Base-by-base conservation (phyloP, 2,113 vertebrate genomes). In the Leptocoma aspasia region DNA sequence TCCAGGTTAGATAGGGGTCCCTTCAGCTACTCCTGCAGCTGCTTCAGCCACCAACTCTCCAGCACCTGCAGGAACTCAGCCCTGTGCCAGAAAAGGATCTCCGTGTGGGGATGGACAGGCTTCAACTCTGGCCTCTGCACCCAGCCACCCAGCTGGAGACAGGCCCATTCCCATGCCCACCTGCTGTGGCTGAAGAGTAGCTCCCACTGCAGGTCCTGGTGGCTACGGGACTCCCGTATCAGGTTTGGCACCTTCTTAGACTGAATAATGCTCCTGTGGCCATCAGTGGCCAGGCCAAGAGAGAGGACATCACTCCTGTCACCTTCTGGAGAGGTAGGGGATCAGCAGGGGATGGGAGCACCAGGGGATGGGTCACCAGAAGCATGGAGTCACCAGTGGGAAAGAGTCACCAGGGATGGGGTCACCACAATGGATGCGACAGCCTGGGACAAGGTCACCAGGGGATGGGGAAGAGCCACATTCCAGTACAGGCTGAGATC, bases 181-280 rank as follows among this genome's bases (percentile, higher is more conserved):
- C 97, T 97, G 94, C 98, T 99, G 75, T 98, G 98, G 86, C 96
- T 98, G 70, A 98, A 98, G 66, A 98, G 85, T 80, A 99, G 97
- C 92, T 99, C 98, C 20, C 96, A 90, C 85, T 98, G 98, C 78
- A 98, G 96, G 76, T 98, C 97, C 76, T 94, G 94, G 79, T 98
- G 97, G 73, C 92, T 98, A 11, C 84, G 92, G 10, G 84, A 87
- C 44, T 98, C 98, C n/a, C 28, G 24, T 5, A 96, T 82, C 0
- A 91, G 97, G 70, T 98, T 97, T 26, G 97, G 97, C 69, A 98
- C 86, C 76, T 97, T 98, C 75, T 90, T 95, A 65, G 96, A 90
- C n/a, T 94, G 96, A 86, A 82, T 65, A 49, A 89, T 78, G 21
- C 49, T 80, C 44, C 93, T 82, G 11, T 82, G 35, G 83, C 45